Conservation (phyloP, 2,797 vertebrate genomes). For the Arrhamphus sclerolepis region DNA sequence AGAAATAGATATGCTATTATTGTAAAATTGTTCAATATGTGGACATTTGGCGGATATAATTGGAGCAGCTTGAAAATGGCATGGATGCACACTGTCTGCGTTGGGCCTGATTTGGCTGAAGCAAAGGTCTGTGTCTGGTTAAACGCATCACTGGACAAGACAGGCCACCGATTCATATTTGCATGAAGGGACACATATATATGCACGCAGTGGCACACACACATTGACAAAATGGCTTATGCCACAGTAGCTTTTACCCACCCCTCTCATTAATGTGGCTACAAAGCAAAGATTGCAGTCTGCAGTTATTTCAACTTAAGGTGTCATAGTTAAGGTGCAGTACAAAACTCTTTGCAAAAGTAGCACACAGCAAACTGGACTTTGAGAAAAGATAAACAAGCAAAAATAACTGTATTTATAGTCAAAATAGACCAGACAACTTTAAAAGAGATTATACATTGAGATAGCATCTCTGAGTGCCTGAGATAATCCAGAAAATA, state of each 20-base stretch:
- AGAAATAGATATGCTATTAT: conserved; percentile 80
- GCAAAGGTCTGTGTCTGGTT: conserved; percentile 72
- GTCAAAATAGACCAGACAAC: conserved; percentile 69
- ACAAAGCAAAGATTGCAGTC: conserved; percentile 36
- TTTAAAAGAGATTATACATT: conserved; percentile 76
- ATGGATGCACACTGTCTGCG: conserved; percentile 70
- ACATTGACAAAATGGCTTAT: conserved; percentile 37
- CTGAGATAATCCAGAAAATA: conserved; percentile 82
- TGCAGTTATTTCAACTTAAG: conserved; percentile 54
- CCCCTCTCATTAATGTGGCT: conserved; percentile 48
- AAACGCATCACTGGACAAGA: conserved; percentile 74
- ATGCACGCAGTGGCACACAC: conserved; percentile 18
- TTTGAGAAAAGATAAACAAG: conserved; percentile 71
- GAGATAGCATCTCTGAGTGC: conserved; percentile 78
- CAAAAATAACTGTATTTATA: conserved; percentile 72
- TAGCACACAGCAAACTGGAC: conserved; percentile 57
- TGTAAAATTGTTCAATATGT: conserved; percentile 75
- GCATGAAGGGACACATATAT: conserved; percentile 54
- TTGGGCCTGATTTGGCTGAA: conserved; percentile 72
- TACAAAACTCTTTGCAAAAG: conserved; percentile 49
- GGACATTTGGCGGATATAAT: conserved; percentile 72
- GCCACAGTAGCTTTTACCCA: conserved; percentile 43
- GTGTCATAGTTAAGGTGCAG: conserved; percentile 44
- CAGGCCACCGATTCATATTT: conserved; percentile 72
- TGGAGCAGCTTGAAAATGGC: conserved; percentile 79